Base-by-base conservation (phyloP, 2,888 invertebrate species). In the Drosophila sordidapex region DNA sequence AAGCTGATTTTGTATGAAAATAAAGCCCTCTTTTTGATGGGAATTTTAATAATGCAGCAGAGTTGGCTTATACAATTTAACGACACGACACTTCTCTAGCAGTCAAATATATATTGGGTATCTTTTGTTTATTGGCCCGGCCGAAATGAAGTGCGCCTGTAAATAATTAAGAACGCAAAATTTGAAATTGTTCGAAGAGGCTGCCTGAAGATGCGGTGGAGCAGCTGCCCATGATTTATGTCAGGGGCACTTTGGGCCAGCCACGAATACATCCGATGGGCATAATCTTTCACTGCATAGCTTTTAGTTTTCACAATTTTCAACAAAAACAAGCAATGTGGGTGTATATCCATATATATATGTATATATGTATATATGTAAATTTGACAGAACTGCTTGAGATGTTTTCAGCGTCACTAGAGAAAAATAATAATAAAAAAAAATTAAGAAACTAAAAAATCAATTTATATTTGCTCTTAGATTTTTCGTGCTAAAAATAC, bases 41-140 rank as follows among this genome's bases (percentile, higher is more conserved):
- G 61, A 64, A 83, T 79, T 77, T 86, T 79, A 85, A 87, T 86
- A 81, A 87, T 86, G 81, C 76, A 85, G 48, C 15, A 8, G 31
- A 31, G 21, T 46, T 68, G 59, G 65, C 40, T 69, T 75, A 58
- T 57, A 69, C 68, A 64, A 48, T 71, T 79, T 79, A 75, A 79
- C 64, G 66, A 70, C 52, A 79, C 64, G 66, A 70, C 52, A 58
- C 27, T 11, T 43, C 73, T 60, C 68, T 43, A 62, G 29, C 46
- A 35, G 36, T n/a, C 29, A 25, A 21, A 40, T 8, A 21, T 21
- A 7, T 46, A 51, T 33, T 58, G 18, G 10, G 10, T 29, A 51
- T n/a, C 21, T 38, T n/a, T 40, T 8, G 27, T n/a, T 4, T 13
- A 38, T 63, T 38, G 53, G 61, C 68, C 78, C 38, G 40, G 61